phyloP scores from a whole-genome alignment of 1,140 invertebrate genomes.

The Calycopis cecrops region DNA sequence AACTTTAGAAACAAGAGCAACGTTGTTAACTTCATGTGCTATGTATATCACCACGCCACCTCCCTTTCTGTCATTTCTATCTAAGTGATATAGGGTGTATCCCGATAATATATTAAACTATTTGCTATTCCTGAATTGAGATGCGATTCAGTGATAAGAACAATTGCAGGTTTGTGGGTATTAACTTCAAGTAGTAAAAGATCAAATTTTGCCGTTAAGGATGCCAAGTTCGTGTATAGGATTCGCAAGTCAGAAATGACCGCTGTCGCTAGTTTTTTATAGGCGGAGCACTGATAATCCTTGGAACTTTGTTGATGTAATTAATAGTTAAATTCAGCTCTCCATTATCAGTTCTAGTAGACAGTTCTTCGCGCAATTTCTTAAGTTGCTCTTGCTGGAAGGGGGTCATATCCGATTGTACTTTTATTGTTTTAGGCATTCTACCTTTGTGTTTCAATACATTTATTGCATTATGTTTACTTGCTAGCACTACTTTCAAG shows the following conservation, averaged over 20 bases:
- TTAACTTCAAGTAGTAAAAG: not conserved
- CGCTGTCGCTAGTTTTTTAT: not conserved
- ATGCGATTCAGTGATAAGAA: not conserved
- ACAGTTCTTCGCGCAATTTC: not conserved
- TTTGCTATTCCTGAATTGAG: not conserved
- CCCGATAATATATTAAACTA: constrained; percentile 1
- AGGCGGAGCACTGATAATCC: not conserved
- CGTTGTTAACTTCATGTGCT: not conserved
- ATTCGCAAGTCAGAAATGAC: not conserved
- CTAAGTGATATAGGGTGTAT: not conserved
- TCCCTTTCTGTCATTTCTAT: not conserved
- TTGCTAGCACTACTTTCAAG: not conserved
- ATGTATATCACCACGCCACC: constrained; percentile 2
- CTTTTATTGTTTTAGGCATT: constrained; percentile 2
- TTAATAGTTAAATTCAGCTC: too few species aligned
- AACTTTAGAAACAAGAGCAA: not conserved
- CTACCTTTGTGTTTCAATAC: not conserved
- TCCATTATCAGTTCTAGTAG: not conserved
- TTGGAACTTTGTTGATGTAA: too few species aligned
- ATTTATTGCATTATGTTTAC: constrained; percentile 1
- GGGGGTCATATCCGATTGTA: constrained; percentile 1
- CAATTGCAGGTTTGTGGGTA: constrained; percentile 4
- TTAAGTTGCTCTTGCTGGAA: not conserved
- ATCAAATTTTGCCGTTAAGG: not conserved
- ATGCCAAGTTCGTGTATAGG: not conserved